Base-by-base conservation (phyloP, 2,888 invertebrate genomes). In the Hipparchia sbordonii region DNA sequence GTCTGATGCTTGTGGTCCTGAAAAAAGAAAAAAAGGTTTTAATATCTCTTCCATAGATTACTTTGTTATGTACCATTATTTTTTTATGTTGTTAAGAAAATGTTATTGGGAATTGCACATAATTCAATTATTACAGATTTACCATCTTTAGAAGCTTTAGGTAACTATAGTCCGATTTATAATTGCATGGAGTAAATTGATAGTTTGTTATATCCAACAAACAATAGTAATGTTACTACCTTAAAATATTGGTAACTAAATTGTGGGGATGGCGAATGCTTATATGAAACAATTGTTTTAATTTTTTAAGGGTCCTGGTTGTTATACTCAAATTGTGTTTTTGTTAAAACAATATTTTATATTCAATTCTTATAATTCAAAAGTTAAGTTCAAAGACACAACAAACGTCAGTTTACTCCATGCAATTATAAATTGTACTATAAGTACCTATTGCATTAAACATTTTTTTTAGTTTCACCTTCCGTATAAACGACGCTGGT, bases 401-500 rank as follows among this genome's bases (percentile, higher is more conserved):
- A 9, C 8, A 51, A 48, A 13, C 9, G 4, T 48, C 63, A 65
- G 1, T 65, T 65, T 65, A 65, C 51, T 52, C 65, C 65, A 65
- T 52, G 65, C 51, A 52, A 65, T 65, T 52, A 65, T 65, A 33
- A 52, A 65, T 65, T 12, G 52, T 65, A 33, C 12, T 65, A 52
- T 52, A 65, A 52, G 33, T 65, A 65, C 65, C 65, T 65, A 65
- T 13, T 48, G 63, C 9, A 7, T 65, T 65, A 65, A 65, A 65
- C 65, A 65, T 65, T 65, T 65, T 65, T 65, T 57, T 67, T 13
- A 59, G 48, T 70, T 57, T 67, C 67, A 92, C 93, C 90, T 89
- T 93, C 93, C 72, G 87, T 86, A 74, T 93, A 89, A 68, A 88
- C 83, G 51, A 87, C 87, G 77, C 87, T 93, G 46, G 89, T 92